These are phyloP conservation scores for Apaloderma vittatum DNA, from an alignment of 2,113 vertebrate species.

Conservation along the genomic window DNA sequence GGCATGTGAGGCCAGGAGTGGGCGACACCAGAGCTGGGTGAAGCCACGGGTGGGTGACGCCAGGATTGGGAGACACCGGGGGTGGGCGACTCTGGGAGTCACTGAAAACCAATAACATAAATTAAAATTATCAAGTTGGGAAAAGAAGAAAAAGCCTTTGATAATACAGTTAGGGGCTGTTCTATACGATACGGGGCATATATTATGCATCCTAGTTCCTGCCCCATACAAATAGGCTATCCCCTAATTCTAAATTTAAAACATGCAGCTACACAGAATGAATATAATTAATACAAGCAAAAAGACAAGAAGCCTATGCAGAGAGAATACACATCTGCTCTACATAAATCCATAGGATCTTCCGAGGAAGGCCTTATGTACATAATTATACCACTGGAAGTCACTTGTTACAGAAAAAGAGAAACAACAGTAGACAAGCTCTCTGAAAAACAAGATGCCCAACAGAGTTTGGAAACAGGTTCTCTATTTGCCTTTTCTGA, in stretches of 20 bases:
- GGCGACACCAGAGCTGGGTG: no score
- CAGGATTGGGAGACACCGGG: no score
- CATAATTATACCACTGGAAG: not conserved
- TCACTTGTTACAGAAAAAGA: not conserved
- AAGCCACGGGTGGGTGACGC: no score
- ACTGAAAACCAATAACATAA: not conserved
- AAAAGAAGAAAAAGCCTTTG: not conserved
- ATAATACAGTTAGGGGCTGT: not conserved
- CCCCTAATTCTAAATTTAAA: not conserved
- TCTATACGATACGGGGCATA: not conserved
- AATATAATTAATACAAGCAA: not conserved
- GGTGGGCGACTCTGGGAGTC: no score
- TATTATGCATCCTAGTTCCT: not conserved
- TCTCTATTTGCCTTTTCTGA: not conserved
- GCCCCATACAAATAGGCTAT: not conserved
- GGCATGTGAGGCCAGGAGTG: no score
- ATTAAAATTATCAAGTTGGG: not conserved
- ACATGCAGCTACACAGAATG: not conserved
- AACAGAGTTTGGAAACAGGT: not conserved
- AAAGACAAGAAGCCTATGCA: not conserved
- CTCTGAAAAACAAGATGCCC: not conserved
- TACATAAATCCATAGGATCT: not conserved
- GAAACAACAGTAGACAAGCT: not conserved
- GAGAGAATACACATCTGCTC: not conserved
- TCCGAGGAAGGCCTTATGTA: not conserved